A percentile compares a stretch with the other conserved stretches of the same genome.
These are phyloP conservation scores for Lanius collurio DNA, from an alignment of 2,113 vertebrate species.

Conservation along the genomic window DNA sequence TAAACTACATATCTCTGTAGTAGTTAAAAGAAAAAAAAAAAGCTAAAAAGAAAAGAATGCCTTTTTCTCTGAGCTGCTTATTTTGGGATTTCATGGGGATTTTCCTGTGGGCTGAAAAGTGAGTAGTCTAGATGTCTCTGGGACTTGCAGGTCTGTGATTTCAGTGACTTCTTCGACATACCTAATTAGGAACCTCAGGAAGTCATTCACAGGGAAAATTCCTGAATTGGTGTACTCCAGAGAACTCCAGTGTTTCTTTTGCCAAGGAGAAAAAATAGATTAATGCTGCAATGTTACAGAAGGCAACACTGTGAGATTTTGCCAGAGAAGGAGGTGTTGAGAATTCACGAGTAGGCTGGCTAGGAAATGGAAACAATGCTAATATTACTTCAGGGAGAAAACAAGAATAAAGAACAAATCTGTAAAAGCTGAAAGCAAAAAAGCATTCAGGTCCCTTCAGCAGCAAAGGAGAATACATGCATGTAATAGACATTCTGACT, in stretches of 20 bases:
- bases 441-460: neutral
- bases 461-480: neutral
- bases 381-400: slow-evolving; percentile 11
- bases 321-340: neutral
- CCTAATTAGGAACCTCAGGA: slow-evolving; percentile 8
- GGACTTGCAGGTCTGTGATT: neutral
- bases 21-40: neutral
- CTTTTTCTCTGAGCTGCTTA: neutral
- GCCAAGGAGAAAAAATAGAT: neutral
- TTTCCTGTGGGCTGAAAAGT: neutral
- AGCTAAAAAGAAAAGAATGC: neutral
- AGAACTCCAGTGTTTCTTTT: neutral
- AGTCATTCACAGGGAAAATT: neutral
- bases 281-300: neutral
- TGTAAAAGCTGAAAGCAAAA: neutral
- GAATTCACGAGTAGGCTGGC: neutral
- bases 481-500: neutral
- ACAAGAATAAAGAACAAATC: neutral
- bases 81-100: neutral
- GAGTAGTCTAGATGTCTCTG: neutral
- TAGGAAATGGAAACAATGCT: neutral
- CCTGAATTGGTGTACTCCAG: neutral
- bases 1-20: neutral
- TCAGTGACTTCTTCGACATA: neutral
- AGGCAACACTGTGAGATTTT: neutral